These are phyloP conservation scores for Sander vitreus DNA, from an alignment of 2,113 vertebrate genomes.

Conservation along the genomic window DNA sequence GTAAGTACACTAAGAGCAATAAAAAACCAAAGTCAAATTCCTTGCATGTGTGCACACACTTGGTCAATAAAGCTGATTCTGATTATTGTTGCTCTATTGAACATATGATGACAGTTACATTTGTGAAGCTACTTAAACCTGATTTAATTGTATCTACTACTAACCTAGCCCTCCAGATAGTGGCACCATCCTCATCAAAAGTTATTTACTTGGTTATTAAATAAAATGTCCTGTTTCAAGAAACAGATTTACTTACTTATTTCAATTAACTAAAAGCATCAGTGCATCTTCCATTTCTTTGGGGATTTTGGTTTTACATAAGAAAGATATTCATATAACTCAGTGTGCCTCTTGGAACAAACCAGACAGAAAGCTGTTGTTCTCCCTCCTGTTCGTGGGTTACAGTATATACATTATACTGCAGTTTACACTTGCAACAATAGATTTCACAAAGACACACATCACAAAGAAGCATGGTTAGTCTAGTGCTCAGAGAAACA, in stretches of 20 bases:
- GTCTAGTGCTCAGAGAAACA: constrained; percentile 6
- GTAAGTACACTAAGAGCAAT: background rate
- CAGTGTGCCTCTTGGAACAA: background rate
- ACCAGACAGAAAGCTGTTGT: constrained; percentile 9
- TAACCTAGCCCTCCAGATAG: background rate
- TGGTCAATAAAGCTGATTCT: background rate
- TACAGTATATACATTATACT: background rate
- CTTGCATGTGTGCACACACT: background rate
- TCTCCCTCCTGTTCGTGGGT: constrained; percentile 4
- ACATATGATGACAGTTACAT: background rate
- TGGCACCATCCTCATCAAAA: background rate
- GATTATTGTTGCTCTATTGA: background rate
- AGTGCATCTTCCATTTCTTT: background rate
- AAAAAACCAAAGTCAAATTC: background rate
- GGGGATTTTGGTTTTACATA: constrained; percentile 1
- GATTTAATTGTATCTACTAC: background rate
- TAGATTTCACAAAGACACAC: background rate
- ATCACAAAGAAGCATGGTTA: background rate
- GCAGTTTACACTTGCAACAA: constrained; percentile 17
- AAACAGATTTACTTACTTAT: background rate
- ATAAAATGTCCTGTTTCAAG: no score
- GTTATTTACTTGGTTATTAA: background rate
- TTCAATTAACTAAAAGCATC: background rate
- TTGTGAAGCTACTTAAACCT: background rate
- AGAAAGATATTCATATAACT: background rate